These are phyloP conservation scores for Echinops telfairi DNA, from an alignment of 2,113 vertebrate genomes.

Conservation along the genomic window DNA sequence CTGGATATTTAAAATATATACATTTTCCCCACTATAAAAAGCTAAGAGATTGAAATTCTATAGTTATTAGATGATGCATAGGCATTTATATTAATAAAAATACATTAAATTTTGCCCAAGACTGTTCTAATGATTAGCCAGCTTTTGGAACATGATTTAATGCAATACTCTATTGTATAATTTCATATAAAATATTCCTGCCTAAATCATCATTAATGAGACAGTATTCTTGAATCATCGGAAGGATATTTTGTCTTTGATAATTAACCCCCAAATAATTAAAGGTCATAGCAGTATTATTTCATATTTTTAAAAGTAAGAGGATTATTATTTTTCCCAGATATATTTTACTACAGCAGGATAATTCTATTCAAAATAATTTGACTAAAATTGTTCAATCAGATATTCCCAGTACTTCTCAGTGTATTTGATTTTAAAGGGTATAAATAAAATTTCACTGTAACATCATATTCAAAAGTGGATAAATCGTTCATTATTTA, in stretches of 20 bases:
- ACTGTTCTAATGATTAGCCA: neutral
- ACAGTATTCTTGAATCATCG: conserved; percentile 24
- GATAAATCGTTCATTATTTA: no score
- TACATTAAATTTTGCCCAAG: conserved; percentile 1
- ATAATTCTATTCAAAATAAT: conserved; percentile 17
- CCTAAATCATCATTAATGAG: conserved; percentile 61
- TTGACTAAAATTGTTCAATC: neutral
- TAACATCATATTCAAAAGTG: no score
- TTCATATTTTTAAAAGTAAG: conserved; percentile 57
- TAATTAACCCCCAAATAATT: conserved; percentile 52
- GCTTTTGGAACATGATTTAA: conserved; percentile 44
- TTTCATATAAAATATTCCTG: neutral
- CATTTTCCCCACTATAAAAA: conserved; percentile 19
- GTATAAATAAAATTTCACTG: no score
- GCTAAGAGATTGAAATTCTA: neutral
- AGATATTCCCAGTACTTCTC: no score
- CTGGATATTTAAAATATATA: neutral
- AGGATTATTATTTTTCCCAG: neutral
- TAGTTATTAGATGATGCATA: neutral
- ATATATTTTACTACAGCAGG: neutral
- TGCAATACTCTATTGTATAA: neutral
- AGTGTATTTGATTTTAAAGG: no score
- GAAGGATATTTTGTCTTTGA: conserved; percentile 55
- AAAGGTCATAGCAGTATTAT: conserved; percentile 45
- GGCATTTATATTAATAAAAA: conserved; percentile 31